A percentile compares a stretch with the other conserved stretches of the same genome.
These are phyloP conservation scores for Aricia artaxerxes DNA, from an alignment of 2,888 invertebrate species.

Conservation along the genomic window DNA sequence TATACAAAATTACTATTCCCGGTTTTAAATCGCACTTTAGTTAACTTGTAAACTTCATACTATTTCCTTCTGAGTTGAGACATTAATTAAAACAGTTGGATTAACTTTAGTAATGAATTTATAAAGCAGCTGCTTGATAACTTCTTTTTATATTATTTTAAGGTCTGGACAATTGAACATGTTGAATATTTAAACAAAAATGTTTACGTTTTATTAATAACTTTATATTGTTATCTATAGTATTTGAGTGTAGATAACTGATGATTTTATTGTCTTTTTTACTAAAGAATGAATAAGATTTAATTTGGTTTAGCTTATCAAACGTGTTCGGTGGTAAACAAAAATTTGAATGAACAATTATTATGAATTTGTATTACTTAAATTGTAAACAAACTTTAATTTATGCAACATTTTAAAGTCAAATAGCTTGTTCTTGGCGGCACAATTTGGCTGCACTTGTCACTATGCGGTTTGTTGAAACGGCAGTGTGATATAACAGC, in stretches of 20 bases:
- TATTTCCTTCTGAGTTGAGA: conserved; percentile 69
- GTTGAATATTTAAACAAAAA: neutral
- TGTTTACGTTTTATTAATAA: neutral
- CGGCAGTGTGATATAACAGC: neutral
- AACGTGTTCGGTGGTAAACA: neutral
- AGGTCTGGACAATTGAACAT: conserved; percentile 49
- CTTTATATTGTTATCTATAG: neutral
- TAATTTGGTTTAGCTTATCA: no score
- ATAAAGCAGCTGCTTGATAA: conserved; percentile 75
- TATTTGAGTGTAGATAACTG: neutral
- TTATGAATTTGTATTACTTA: neutral
- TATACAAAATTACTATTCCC: conserved; percentile 36
- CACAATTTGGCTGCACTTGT: neutral
- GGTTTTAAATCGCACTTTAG: conserved; percentile 61
- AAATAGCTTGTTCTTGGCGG: neutral
- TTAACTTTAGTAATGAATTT: conserved; percentile 76
- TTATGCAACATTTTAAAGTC: neutral
- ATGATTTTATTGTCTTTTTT: no score
- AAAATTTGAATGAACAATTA: neutral
- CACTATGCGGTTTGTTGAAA: neutral
- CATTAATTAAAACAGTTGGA: conserved; percentile 78
- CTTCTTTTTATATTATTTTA: conserved; percentile 72
- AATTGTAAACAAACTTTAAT: neutral
- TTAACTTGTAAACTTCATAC: conserved; percentile 76
- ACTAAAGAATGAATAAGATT: no score